Conservation (phyloP, 2,113 vertebrate species). For the Perognathus longimembris region DNA sequence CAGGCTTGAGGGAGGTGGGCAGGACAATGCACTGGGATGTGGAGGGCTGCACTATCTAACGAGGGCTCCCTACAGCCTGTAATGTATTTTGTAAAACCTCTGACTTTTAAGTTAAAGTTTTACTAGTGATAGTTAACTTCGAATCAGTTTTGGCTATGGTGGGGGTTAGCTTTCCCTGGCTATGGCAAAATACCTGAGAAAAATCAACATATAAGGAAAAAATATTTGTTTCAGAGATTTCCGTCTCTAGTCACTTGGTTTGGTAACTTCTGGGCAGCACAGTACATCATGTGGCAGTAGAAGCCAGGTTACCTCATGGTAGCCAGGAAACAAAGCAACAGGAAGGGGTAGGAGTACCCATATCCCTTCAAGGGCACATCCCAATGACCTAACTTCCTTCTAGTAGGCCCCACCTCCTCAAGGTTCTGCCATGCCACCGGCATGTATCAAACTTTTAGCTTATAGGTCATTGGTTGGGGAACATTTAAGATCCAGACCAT, state of each 20-base stretch:
- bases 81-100: background rate
- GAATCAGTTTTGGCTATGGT: background rate
- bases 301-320: background rate
- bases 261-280: background rate
- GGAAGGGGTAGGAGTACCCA: background rate
- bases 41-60: background rate
- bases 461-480: too few species aligned
- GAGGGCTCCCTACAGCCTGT: background rate
- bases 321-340: background rate
- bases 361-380: background rate
- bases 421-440: background rate
- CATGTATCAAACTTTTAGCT: too few species aligned
- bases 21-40: background rate
- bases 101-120: background rate
- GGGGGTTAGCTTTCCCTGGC: background rate
- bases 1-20: background rate
- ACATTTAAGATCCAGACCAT: too few species aligned
- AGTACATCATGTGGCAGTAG: background rate
- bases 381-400: background rate
- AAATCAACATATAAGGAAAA: background rate
- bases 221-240: background rate
- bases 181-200: background rate
- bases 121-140: background rate
- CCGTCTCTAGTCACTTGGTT: background rate
- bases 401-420: background rate